Evolutionary conservation across 92 coral and sea anemone species (phyloP).

Genomic region (Heliopora coerulea): DNA sequence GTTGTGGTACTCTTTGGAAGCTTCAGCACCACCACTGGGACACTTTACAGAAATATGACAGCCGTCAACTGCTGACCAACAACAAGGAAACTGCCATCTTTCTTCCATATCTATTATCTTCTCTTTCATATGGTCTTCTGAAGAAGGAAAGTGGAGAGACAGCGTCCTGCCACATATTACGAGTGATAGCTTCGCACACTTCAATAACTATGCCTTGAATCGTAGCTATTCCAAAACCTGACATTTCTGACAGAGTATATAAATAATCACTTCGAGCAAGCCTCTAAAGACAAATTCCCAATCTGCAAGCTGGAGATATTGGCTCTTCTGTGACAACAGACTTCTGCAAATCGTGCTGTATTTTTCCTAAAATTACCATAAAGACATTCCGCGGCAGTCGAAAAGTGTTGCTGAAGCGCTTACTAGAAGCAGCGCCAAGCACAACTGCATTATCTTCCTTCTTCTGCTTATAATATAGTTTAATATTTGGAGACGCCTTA

Average conservation of each 20-base stretch:
- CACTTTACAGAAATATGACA: constrained; percentile 34
- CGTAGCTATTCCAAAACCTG: constrained; percentile 29
- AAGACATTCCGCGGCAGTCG: constrained; percentile 46
- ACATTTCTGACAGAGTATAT: constrained; percentile 28
- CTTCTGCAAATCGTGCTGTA: constrained; percentile 11
- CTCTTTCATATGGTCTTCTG: constrained; percentile 29
- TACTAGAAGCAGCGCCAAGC: constrained; percentile 22
- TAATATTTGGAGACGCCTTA: neutral
- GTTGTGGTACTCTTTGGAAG: constrained; percentile 37
- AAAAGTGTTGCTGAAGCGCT: constrained; percentile 53
- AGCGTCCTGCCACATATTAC: constrained; percentile 30
- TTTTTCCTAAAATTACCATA: constrained; percentile 13
- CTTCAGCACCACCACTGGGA: constrained; percentile 33
- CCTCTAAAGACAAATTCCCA: constrained; percentile 34
- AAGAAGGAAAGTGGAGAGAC: constrained; percentile 27
- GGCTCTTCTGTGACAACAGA: constrained; percentile 34
- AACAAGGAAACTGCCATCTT: constrained; percentile 36
- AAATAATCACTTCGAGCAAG: constrained; percentile 22
- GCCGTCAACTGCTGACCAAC: constrained; percentile 37
- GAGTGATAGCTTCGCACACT: constrained; percentile 29
- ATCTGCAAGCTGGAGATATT: constrained; percentile 37
- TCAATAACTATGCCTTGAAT: constrained; percentile 30
- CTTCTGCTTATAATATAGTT: neutral
- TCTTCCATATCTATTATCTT: constrained; percentile 40
- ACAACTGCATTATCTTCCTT: neutral